Conservation (phyloP, 2,797 vertebrate species). For the Sciurus carolinensis region DNA sequence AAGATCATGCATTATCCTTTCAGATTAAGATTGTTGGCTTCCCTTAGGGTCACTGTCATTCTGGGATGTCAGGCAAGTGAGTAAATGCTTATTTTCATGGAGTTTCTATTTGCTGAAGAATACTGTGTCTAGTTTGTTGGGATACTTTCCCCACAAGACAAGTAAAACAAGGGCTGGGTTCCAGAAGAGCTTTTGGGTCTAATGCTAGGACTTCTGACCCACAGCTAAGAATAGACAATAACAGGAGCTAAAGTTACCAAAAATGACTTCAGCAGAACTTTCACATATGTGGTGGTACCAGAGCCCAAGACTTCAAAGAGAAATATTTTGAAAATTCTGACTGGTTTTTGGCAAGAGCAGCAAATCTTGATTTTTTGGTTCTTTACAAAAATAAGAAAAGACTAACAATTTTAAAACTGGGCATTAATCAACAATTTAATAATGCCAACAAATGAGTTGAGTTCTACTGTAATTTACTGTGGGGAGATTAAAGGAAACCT, state of each 20-base stretch:
- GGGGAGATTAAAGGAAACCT: slow-evolving; percentile 74
- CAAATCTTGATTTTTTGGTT: slow-evolving; percentile 71
- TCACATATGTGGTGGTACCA: slow-evolving; percentile 49
- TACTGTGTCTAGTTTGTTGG: not conserved
- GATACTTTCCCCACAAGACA: slow-evolving; percentile 10
- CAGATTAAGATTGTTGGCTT: not conserved
- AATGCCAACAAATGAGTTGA: slow-evolving; percentile 77
- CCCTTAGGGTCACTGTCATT: slow-evolving; percentile 23
- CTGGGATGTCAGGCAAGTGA: not conserved
- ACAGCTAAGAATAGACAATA: slow-evolving; percentile 42
- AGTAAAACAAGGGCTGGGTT: slow-evolving; percentile 48
- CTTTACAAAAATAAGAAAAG: slow-evolving; percentile 78
- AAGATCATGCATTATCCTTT: not conserved
- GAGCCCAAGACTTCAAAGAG: slow-evolving; percentile 60
- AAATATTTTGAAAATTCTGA: slow-evolving; percentile 82
- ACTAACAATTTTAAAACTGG: slow-evolving; percentile 78
- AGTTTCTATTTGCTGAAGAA: slow-evolving; percentile 23
- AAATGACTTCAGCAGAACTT: not conserved
- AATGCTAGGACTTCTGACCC: slow-evolving; percentile 50
- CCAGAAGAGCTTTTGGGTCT: slow-evolving; percentile 41
- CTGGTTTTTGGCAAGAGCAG: slow-evolving; percentile 76
- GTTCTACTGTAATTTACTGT: slow-evolving; percentile 78
- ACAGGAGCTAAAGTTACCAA: not conserved
- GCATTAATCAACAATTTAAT: slow-evolving; percentile 79
- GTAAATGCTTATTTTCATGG: not conserved